phyloP scores from a whole-genome alignment of 2,113 vertebrate species.

The Puntigrus tetrazona region DNA sequence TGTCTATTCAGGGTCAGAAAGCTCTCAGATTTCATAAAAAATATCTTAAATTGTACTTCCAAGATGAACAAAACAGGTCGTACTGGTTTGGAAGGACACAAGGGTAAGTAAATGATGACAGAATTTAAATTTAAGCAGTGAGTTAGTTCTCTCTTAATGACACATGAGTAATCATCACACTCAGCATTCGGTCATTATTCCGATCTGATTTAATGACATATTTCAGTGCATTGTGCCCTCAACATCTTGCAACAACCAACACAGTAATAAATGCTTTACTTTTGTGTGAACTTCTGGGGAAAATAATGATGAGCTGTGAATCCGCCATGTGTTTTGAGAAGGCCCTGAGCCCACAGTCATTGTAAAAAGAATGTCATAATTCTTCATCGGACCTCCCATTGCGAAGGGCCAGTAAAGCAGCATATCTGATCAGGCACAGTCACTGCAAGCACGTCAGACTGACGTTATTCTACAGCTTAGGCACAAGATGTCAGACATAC shows the following conservation, averaged over 20 bases:
- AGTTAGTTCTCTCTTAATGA: neutral
- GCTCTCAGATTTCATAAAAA: no score
- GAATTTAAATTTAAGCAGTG: neutral
- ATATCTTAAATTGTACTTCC: no score
- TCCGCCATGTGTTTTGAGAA: conserved; percentile 15
- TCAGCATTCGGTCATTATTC: neutral
- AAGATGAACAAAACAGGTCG: no score
- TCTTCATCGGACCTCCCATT: conserved; percentile 40
- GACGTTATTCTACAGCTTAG: neutral
- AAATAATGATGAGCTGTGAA: conserved; percentile 21
- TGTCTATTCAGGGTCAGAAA: no score
- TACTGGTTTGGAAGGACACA: no score
- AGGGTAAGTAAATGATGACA: no score
- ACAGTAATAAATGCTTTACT: conserved; percentile 45
- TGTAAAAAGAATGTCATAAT: conserved; percentile 29
- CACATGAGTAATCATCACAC: neutral
- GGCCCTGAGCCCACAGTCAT: neutral
- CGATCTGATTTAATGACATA: neutral
- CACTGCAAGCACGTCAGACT: neutral
- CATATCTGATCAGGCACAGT: conserved; percentile 10
- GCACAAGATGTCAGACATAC: neutral
- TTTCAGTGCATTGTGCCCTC: conserved; percentile 15
- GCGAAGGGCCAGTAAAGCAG: neutral
- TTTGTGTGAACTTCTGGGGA: neutral
- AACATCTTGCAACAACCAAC: no score